Evolutionary conservation across 2,797 vertebrate genomes (phyloP), one percentile per base, ranked within the genome.

Genomic region (Centroberyx gerrardi): DNA sequence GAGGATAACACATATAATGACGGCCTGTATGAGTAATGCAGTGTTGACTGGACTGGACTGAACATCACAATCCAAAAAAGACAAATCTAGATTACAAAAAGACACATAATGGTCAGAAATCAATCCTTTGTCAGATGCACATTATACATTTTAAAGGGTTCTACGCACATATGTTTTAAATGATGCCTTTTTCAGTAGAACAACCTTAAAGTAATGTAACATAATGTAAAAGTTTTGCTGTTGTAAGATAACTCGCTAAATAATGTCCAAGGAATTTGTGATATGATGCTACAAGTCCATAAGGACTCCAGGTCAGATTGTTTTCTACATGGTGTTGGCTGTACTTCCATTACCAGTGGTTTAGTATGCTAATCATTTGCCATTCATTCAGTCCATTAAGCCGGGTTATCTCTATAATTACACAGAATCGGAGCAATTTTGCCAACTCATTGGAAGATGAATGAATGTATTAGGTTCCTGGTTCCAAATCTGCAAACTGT

Each of bases 381-480:
- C 71, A 62, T 81, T 84, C 54, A 65, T 61, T 86, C 64, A 73
- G 66, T 36, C 62, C 31, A 83, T 87, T 86, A 79, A 54, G 73
- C 63, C 46, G 10, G 1, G 42, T 4, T 62, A 76, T 65, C 71
- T 67, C 68, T 71, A 17, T 75, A 85, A 84, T 85, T 85, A 80
- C 74, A 69, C 56, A 64, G 65, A 81, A 80, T n/a, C 62, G 58
- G 48, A 84, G 68, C 76, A 77, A 18, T 85, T 82, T 75, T 61
- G 59, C 54, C 75, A 63, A 72, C 69, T 68, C 58, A 74, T 38
- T 62, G 53, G 63, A 75, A 68, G 71, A 79, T 51, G 54, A 82
- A 76, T 79, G 64, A 55, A 70, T 55, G 27, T 55, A 36, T 64
- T 73, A 65, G 63, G 63, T 78, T 75, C 33, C 27, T 59, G 31